Evolutionary conservation across 2,797 vertebrate genomes (phyloP).

Genomic region (Syncerus caffer): DNA sequence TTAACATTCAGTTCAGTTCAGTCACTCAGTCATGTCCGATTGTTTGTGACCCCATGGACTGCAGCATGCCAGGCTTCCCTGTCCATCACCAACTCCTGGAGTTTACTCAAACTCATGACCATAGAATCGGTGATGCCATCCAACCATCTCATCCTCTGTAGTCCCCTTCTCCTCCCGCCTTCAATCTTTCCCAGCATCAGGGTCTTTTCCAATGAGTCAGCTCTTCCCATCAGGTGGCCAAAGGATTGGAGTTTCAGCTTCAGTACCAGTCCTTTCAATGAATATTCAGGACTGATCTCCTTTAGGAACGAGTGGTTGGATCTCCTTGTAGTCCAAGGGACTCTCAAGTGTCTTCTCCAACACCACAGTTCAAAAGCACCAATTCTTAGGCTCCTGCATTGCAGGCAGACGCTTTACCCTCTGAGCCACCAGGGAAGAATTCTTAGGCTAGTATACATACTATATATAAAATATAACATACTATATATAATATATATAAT

Average conservation of each 20-base stretch:
- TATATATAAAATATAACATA: not conserved
- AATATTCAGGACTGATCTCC: not conserved
- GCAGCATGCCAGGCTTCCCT: not conserved
- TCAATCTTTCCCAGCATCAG: not conserved
- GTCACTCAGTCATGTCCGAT: rapidly evolving
- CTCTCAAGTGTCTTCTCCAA: not conserved
- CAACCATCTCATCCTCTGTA: not conserved
- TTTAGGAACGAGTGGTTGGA: not conserved
- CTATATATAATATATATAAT: not conserved
- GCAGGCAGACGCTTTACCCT: too few species aligned
- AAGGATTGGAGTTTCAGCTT: not conserved
- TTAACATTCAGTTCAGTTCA: not conserved
- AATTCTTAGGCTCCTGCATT: not conserved
- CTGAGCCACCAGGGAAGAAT: not conserved
- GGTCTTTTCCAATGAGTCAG: not conserved
- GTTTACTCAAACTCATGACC: not conserved
- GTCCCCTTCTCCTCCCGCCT: rapidly evolving
- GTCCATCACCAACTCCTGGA: not conserved
- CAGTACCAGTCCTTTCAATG: not conserved
- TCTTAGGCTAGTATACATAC: not conserved
- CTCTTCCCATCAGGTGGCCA: not conserved
- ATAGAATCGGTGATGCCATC: rapidly evolving
- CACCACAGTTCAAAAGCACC: not conserved
- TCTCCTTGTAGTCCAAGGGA: not conserved
- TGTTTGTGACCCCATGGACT: not conserved